phyloP scores from a whole-genome alignment of 2,797 vertebrate species.

The Lithobates pipiens region DNA sequence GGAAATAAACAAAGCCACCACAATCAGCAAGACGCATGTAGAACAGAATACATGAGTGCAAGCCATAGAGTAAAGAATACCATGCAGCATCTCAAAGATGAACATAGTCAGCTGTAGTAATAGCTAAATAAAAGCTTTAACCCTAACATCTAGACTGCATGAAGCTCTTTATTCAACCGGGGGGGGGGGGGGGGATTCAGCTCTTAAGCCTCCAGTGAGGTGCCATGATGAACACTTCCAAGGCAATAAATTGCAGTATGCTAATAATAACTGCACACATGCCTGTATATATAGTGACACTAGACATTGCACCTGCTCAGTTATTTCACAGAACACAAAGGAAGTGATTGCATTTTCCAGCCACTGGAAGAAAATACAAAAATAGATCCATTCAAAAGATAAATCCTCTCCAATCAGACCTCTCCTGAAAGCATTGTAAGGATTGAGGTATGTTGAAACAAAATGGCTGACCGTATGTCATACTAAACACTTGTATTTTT shows the following conservation, averaged over 20 bases:
- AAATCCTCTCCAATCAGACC: too few species aligned
- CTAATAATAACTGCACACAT: neutral
- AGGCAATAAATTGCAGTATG: neutral
- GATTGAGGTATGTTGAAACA: too few species aligned
- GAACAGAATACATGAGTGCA: too few species aligned
- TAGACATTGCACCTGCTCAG: neutral
- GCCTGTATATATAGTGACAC: neutral
- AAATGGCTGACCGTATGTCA: too few species aligned
- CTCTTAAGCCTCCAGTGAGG: neutral
- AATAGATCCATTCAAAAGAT: neutral
- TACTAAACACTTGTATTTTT: too few species aligned
- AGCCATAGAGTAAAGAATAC: too few species aligned
- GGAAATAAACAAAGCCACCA: too few species aligned
- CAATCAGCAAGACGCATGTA: too few species aligned
- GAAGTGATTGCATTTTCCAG: slow-evolving; percentile 3
- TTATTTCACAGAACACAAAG: neutral
- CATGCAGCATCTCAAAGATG: too few species aligned
- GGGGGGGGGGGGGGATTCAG: neutral
- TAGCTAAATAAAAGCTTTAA: too few species aligned
- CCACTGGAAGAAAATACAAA: neutral
- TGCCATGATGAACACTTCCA: neutral
- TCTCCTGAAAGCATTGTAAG: neutral
- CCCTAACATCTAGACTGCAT: neutral
- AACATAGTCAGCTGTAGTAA: too few species aligned
- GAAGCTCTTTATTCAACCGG: neutral